These are phyloP conservation scores for Grus americana DNA, from an alignment of 2,113 vertebrate species.

Conservation along the genomic window DNA sequence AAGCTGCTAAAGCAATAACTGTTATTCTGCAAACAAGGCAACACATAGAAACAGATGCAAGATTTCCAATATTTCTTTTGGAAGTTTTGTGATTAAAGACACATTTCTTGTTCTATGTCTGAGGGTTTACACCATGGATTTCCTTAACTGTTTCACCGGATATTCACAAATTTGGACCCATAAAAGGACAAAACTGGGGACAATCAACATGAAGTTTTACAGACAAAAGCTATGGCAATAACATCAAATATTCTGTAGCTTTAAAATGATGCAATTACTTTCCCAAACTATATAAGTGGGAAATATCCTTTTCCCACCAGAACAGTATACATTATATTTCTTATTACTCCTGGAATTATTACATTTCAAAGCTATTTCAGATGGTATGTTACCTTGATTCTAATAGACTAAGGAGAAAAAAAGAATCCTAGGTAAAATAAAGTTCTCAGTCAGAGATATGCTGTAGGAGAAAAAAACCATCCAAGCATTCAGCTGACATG, in stretches of 20 bases:
- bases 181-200: neutral
- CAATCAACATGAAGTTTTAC: neutral
- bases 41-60: conserved; percentile 4
- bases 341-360: neutral
- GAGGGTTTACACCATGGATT: neutral
- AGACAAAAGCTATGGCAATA: neutral
- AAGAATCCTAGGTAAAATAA: neutral
- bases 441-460: neutral
- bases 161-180: neutral
- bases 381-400: neutral
- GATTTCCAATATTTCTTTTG: neutral
- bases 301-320: conserved; percentile 21
- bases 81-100: conserved; percentile 46
- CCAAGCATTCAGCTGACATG: neutral
- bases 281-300: neutral
- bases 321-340: neutral
- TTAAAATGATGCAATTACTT: conserved; percentile 11
- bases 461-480: neutral
- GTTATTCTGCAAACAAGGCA: conserved; percentile 32
- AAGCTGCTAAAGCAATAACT: conserved; percentile 53
- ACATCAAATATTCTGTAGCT: neutral
- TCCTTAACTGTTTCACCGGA: neutral
- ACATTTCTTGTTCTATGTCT: neutral
- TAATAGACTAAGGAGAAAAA: neutral
- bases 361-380: conserved; percentile 19